Evolutionary conservation across 1,140 invertebrate genomes (phyloP).

Genomic region (Eubasilissa regina): DNA sequence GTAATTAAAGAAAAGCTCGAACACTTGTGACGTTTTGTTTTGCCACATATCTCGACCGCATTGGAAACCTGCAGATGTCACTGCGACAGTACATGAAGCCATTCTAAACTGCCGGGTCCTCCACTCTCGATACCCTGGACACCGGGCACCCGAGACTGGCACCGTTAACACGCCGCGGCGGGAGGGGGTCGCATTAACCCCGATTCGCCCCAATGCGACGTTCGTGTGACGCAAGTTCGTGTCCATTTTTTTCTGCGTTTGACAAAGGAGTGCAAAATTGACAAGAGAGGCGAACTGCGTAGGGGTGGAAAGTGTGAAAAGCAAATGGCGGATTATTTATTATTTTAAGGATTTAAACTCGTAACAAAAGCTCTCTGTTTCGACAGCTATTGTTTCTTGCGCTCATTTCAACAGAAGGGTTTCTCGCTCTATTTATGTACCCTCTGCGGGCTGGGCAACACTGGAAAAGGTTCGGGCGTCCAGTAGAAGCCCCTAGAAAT

Average conservation of each 20-base stretch:
- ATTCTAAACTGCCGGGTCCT: not conserved
- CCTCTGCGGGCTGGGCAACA: too few species aligned
- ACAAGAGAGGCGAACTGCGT: not conserved
- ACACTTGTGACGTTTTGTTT: too few species aligned
- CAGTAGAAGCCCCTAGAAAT: too few species aligned
- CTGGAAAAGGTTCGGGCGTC: too few species aligned
- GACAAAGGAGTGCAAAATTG: constrained; percentile 29
- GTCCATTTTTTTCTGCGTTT: constrained; percentile 8
- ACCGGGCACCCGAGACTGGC: not conserved
- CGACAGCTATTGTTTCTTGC: not conserved
- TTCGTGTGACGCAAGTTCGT: constrained; percentile 23
- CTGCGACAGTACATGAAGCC: not conserved
- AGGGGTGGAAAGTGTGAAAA: not conserved
- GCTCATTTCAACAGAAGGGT: not conserved
- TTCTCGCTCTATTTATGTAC: not conserved
- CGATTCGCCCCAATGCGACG: constrained; percentile 9
- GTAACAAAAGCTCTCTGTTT: not conserved
- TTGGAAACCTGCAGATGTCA: too few species aligned
- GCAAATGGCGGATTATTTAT: not conserved
- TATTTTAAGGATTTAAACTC: not conserved
- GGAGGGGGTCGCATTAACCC: constrained; percentile 26
- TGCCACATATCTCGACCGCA: too few species aligned
- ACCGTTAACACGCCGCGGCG: constrained; percentile 16
- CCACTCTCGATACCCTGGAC: not conserved
- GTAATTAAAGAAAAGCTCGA: too few species aligned